Percentiles rank a stretch among this genome's conserved stretches.
These are phyloP conservation scores for Microdon myrmicae DNA, from an alignment of 2,888 invertebrate genomes.

Conservation along the genomic window DNA sequence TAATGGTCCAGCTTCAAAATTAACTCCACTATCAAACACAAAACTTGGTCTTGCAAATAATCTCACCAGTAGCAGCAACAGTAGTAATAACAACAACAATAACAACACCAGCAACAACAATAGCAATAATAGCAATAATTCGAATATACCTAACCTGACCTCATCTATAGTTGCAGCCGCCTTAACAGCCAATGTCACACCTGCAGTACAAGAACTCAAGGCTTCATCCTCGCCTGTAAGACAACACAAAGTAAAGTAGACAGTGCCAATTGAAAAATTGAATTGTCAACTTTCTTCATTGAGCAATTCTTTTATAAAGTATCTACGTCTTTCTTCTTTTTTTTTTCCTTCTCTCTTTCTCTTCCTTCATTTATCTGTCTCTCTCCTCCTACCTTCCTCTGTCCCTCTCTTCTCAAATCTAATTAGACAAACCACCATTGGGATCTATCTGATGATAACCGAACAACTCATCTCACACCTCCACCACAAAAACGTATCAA, in stretches of 20 bases:
- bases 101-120: conserved; percentile 54
- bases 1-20: conserved; percentile 60
- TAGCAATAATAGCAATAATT: conserved; percentile 46
- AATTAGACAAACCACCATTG: conserved; percentile 69
- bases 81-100: conserved; percentile 27
- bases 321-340: conserved; percentile 15
- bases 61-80: conserved; percentile 27
- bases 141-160: conserved; percentile 15
- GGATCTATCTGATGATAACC: conserved; percentile 71
- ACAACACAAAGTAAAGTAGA: conserved; percentile 64
- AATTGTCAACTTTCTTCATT: conserved; percentile 50
- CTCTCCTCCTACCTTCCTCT: conserved; percentile 7
- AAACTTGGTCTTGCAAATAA: conserved; percentile 27
- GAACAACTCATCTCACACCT: conserved; percentile 69
- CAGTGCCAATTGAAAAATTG: conserved; percentile 55
- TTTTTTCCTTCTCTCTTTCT: not conserved
- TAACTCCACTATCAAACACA: conserved; percentile 42
- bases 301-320: conserved; percentile 22
- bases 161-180: conserved; percentile 29
- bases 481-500: conserved; percentile 78
- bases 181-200: conserved; percentile 50
- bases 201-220: conserved; percentile 66
- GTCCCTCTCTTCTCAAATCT: conserved; percentile 1
- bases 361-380: conserved; percentile 4
- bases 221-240: conserved; percentile 67